Percentiles rank a stretch among this genome's conserved stretches.
phyloP scores from a whole-genome alignment of 1,140 invertebrate genomes.

The Penaeus vannamei region DNA sequence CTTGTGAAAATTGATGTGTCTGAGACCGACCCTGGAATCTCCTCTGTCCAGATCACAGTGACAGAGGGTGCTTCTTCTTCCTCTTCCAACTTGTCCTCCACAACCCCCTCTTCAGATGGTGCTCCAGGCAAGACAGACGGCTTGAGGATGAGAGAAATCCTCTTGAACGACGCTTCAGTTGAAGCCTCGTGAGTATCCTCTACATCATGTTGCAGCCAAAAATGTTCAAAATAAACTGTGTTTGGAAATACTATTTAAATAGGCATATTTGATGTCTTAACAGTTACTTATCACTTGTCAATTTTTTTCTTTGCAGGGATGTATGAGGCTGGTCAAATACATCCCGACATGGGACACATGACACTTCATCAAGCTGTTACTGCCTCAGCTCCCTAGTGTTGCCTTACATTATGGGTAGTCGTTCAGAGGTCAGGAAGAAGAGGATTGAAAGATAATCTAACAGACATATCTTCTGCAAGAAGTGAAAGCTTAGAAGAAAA shows the following conservation, averaged over 20 bases:
- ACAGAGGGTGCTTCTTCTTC: conserved; percentile 67
- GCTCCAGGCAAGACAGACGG: conserved; percentile 71
- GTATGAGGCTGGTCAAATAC: conserved; percentile 54
- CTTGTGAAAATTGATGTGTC: conserved; percentile 70
- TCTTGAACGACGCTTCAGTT: conserved; percentile 73
- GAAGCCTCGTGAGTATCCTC: conserved; percentile 75
- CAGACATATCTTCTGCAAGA: no score
- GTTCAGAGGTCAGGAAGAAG: conserved; percentile 38
- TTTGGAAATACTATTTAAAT: not conserved
- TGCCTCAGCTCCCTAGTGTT: conserved; percentile 32
- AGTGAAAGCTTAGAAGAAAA: no score
- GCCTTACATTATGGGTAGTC: conserved; percentile 40
- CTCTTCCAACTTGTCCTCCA: conserved; percentile 38
- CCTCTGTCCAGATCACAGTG: conserved; percentile 73
- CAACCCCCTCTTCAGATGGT: not conserved
- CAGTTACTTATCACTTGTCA: not conserved
- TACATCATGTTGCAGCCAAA: not conserved
- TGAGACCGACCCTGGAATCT: conserved; percentile 72
- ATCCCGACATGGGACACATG: conserved; percentile 35
- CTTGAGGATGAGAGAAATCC: conserved; percentile 73
- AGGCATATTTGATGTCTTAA: not conserved
- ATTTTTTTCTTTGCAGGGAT: conserved; percentile 36
- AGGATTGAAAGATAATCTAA: conserved; percentile 38
- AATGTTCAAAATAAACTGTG: not conserved
- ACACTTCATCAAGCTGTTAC: conserved; percentile 1